These are phyloP conservation scores for Epinephelus malabaricus DNA, from an alignment of 2,797 vertebrate species.

Conservation along the genomic window DNA sequence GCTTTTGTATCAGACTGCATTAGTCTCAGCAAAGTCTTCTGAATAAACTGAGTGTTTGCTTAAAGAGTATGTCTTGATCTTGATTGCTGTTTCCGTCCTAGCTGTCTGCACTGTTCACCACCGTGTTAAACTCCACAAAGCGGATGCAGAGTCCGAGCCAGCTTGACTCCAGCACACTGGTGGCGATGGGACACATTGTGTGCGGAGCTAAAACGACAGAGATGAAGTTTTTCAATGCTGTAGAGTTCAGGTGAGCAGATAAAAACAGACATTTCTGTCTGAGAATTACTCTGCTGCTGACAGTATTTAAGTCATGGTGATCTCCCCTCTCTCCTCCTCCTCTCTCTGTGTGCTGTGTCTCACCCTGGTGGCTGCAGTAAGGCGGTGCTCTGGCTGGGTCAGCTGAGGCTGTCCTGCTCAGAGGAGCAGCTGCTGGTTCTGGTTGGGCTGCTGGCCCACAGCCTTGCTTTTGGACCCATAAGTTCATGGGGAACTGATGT, in stretches of 20 bases:
- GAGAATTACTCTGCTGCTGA: background rate
- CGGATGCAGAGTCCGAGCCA: conserved; percentile 66
- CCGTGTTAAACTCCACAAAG: conserved; percentile 78
- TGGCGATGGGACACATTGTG: conserved; percentile 85
- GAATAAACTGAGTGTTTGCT: background rate
- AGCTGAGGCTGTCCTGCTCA: conserved; percentile 81
- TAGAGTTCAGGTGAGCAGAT: conserved; percentile 85
- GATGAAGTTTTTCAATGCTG: conserved; percentile 80
- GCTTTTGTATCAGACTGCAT: background rate
- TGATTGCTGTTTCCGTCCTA: conserved; percentile 59
- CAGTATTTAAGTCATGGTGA: background rate
- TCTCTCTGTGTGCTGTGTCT: conserved; percentile 45
- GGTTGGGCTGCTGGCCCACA: conserved; percentile 76
- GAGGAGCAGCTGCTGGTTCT: conserved; percentile 84
- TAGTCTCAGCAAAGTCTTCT: background rate
- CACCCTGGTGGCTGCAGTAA: conserved; percentile 80
- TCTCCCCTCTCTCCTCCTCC: background rate
- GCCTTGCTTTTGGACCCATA: conserved; percentile 81
- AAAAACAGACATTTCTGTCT: background rate
- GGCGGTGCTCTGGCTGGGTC: conserved; percentile 85
- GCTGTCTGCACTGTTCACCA: conserved; percentile 79
- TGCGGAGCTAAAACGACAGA: conserved; percentile 83
- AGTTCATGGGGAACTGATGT: conserved; percentile 84
- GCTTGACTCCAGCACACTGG: conserved; percentile 85
- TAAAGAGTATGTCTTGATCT: background rate